Evolutionary conservation across 1,140 invertebrate species (phyloP).

Genomic region (Drosophila funebris): DNA sequence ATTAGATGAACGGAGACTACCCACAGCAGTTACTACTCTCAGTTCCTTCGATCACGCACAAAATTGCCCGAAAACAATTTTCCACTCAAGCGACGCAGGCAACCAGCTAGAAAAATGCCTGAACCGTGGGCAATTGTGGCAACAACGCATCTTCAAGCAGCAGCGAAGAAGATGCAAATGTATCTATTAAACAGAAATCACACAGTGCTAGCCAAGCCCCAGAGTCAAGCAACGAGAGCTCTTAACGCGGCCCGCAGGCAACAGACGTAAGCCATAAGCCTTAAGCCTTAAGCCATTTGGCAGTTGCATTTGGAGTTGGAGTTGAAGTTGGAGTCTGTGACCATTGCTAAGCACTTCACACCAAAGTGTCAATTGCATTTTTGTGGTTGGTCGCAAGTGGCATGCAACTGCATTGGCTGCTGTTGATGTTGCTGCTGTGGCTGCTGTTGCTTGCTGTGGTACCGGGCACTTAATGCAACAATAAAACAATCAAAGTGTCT

Average conservation of each 20-base stretch:
- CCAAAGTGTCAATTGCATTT: slow-evolving; percentile 81
- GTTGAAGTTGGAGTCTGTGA: slow-evolving; percentile 34
- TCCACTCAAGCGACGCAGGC: slow-evolving; percentile 71
- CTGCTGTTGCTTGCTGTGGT: slow-evolving; percentile 20
- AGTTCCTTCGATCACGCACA: slow-evolving; percentile 33
- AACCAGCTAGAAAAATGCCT: slow-evolving; percentile 75
- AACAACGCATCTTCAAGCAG: slow-evolving; percentile 52
- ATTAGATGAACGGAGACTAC: slow-evolving; percentile 25
- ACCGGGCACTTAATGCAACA: slow-evolving; percentile 75
- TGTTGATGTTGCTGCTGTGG: not conserved
- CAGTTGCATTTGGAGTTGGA: no score
- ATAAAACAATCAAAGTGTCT: slow-evolving; percentile 81
- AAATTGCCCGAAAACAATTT: slow-evolving; percentile 77
- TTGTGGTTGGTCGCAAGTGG: slow-evolving; percentile 70
- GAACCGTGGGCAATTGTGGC: slow-evolving; percentile 32
- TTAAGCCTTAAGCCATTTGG: slow-evolving; percentile 11
- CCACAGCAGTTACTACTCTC: slow-evolving; percentile 56
- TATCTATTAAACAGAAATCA: slow-evolving; percentile 82
- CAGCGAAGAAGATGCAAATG: slow-evolving; percentile 61
- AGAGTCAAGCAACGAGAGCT: slow-evolving; percentile 22
- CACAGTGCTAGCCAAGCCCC: no score
- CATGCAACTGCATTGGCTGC: not conserved
- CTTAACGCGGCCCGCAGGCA: slow-evolving; percentile 22
- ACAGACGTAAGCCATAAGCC: not conserved
- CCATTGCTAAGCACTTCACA: slow-evolving; percentile 78